A percentile compares a stretch with the other conserved stretches of the same genome.
phyloP scores from a whole-genome alignment of 2,113 vertebrate species.

The Zapus hudsonius region DNA sequence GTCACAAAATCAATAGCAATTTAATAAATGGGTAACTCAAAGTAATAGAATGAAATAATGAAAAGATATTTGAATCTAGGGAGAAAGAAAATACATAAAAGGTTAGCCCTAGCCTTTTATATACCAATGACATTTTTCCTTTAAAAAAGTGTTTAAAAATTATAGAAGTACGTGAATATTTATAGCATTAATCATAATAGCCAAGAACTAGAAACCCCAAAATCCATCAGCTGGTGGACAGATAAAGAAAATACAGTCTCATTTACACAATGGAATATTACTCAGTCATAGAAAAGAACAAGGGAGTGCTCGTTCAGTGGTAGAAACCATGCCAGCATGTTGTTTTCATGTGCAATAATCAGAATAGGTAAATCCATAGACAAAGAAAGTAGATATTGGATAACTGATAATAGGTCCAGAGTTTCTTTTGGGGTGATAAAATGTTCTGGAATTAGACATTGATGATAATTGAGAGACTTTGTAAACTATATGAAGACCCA shows the following conservation, averaged over 20 bases:
- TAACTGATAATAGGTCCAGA: no score
- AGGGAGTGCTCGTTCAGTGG: no score
- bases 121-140: constrained; percentile 1
- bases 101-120: neutral
- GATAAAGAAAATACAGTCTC: neutral
- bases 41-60: neutral
- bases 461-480: neutral
- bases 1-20: neutral
- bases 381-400: neutral
- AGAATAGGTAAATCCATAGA: neutral
- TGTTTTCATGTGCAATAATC: neutral
- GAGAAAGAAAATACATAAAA: neutral
- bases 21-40: neutral
- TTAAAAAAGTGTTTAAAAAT: neutral
- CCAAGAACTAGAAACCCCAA: neutral
- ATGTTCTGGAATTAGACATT: neutral
- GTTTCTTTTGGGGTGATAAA: neutral
- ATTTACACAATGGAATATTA: neutral
- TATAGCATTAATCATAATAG: neutral
- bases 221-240: neutral
- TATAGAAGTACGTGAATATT: no score
- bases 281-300: neutral
- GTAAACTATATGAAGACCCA: neutral
- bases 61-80: neutral
- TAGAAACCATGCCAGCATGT: neutral